These are phyloP conservation scores for Hephaestus fuliginosus DNA, from an alignment of 2,797 vertebrate species.

Conservation along the genomic window DNA sequence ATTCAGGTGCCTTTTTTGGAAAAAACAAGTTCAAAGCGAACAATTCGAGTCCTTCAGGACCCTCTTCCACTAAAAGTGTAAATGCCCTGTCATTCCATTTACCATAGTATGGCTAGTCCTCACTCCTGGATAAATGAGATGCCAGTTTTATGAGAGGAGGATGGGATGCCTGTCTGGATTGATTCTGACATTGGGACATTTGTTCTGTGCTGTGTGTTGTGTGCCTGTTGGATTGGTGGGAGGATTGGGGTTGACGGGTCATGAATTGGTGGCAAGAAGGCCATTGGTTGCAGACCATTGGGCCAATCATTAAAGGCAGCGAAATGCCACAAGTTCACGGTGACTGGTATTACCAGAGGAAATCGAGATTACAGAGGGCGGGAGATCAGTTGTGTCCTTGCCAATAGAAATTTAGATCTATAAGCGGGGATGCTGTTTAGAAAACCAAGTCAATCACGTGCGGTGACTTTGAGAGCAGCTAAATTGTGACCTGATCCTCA, in stretches of 20 bases:
- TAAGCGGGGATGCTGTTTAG: conserved; percentile 39
- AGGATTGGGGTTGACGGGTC: conserved; percentile 88
- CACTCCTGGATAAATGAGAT: conserved; percentile 80
- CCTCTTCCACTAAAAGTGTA: conserved; percentile 58
- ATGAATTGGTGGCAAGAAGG: conserved; percentile 88
- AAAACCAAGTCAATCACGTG: conserved; percentile 54
- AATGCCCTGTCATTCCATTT: conserved; percentile 75
- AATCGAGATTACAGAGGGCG: conserved; percentile 80
- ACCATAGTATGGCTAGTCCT: conserved; percentile 59
- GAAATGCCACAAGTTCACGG: conserved; percentile 82
- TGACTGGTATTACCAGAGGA: conserved; percentile 80
- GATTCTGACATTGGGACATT: conserved; percentile 84
- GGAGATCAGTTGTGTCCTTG: conserved; percentile 72
- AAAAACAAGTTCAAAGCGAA: conserved; percentile 45
- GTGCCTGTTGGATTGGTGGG: conserved; percentile 87
- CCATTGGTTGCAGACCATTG: conserved; percentile 83
- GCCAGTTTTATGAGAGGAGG: conserved; percentile 83
- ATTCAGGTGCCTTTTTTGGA: conserved; percentile 37
- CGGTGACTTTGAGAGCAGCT: conserved; percentile 34
- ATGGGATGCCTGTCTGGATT: conserved; percentile 82
- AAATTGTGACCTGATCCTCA: conserved; percentile 42
- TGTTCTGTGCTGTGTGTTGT: conserved; percentile 79
- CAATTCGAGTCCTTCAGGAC: conserved; percentile 59
- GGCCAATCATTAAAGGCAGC: conserved; percentile 85
- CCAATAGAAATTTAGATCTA: conserved; percentile 75